These are phyloP conservation scores for Boloria euphrosyne DNA, from an alignment of 2,888 invertebrate genomes.

Conservation along the genomic window DNA sequence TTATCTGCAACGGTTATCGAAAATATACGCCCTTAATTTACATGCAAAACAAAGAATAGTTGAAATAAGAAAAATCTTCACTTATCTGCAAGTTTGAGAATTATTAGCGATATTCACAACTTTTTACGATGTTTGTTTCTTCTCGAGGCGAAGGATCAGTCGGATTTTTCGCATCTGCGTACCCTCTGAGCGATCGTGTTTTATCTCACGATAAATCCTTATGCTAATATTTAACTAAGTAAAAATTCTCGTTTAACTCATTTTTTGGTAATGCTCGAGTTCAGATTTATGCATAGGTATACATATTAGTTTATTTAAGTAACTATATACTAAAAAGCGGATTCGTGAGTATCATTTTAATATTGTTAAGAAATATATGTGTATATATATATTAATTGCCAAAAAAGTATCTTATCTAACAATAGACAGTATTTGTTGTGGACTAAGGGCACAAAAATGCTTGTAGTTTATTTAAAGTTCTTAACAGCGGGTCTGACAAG, in stretches of 20 bases:
- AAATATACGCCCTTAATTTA: slow-evolving; percentile 46
- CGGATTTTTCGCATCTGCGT: slow-evolving; percentile 67
- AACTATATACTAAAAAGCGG: no score
- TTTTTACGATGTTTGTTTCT: slow-evolving; percentile 70
- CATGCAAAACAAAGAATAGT: slow-evolving; percentile 49
- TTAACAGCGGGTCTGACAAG: slow-evolving; percentile 49
- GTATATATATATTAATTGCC: neutral
- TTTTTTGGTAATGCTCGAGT: slow-evolving; percentile 17
- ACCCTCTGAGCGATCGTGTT: slow-evolving; percentile 52
- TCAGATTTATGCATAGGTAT: no score
- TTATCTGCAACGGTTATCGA: slow-evolving; percentile 40
- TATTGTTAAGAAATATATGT: no score
- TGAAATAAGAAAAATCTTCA: slow-evolving; percentile 56
- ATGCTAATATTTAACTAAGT: slow-evolving; percentile 36
- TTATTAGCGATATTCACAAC: slow-evolving; percentile 65
- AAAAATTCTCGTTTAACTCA: slow-evolving; percentile 24
- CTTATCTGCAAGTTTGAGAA: slow-evolving; percentile 62
- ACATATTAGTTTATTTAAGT: no score
- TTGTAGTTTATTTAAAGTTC: slow-evolving; percentile 31
- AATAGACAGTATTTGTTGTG: slow-evolving; percentile 6
- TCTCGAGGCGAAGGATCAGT: slow-evolving; percentile 58
- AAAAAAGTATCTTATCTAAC: neutral
- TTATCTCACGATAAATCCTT: slow-evolving; percentile 37
- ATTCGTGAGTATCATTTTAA: no score
- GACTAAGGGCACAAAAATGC: slow-evolving; percentile 16